Conservation (phyloP, 2,113 vertebrate genomes). For the Spermophilus dauricus region DNA sequence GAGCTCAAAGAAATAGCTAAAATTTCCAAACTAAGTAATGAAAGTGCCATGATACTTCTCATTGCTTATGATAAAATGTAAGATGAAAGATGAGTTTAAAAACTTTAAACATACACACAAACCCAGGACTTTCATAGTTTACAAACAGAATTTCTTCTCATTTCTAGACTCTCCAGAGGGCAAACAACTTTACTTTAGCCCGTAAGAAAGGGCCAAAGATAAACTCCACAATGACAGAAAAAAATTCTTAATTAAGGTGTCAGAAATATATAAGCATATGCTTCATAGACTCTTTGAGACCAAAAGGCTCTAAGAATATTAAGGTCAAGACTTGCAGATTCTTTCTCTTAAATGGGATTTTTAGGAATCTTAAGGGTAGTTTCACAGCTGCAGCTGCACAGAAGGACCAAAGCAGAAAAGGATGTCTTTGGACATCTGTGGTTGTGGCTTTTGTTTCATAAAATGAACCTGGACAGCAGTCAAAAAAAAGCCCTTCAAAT, state of each 20-base stretch:
- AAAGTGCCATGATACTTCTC: not conserved
- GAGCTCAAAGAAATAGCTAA: not conserved
- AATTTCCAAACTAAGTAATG: slow-evolving; percentile 32
- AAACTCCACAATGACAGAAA: not conserved
- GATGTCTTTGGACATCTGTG: not conserved
- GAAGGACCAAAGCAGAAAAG: slow-evolving; percentile 33
- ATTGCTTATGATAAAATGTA: slow-evolving; percentile 20
- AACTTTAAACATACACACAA: not conserved
- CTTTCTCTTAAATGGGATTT: slow-evolving; percentile 32
- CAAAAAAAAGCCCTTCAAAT: not conserved
- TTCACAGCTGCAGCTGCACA: not conserved
- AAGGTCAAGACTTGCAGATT: not conserved
- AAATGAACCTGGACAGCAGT: not conserved
- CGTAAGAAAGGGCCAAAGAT: slow-evolving; percentile 28
- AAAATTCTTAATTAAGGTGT: slow-evolving; percentile 48
- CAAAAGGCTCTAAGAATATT: slow-evolving; percentile 19
- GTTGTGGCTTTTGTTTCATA: slow-evolving; percentile 42
- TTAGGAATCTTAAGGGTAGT: not conserved
- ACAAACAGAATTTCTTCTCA: slow-evolving; percentile 18
- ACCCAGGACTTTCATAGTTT: not conserved
- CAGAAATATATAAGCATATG: slow-evolving; percentile 45
- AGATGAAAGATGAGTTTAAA: not conserved
- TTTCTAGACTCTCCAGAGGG: not conserved
- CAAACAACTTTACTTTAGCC: not conserved
- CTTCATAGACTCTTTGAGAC: not conserved